Percentiles rank a stretch among this genome's conserved stretches.
Evolutionary conservation across 2,797 vertebrate species (phyloP).

Genomic region (Eremophila alpestris): DNA sequence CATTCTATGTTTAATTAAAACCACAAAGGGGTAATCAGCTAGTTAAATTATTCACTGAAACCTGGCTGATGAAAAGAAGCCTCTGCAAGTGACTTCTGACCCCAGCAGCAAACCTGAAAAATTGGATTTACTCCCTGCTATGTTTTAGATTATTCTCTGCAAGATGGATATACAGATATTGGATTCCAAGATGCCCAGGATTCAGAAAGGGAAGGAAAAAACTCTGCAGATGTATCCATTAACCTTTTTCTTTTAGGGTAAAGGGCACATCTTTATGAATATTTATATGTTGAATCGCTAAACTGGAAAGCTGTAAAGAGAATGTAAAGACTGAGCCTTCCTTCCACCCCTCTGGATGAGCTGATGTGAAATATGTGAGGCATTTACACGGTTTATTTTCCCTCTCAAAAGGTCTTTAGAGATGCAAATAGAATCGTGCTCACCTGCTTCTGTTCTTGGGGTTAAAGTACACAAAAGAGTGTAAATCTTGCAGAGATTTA

Average conservation of each 20-base stretch:
- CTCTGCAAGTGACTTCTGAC: slow-evolving; percentile 48
- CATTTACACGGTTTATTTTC: neutral
- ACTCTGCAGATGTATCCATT: slow-evolving; percentile 61
- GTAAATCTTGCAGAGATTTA: neutral
- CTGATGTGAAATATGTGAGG: neutral
- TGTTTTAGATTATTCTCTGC: slow-evolving; percentile 30
- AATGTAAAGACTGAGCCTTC: slow-evolving; percentile 15
- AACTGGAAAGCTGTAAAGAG: slow-evolving; percentile 24
- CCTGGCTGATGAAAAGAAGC: slow-evolving; percentile 40
- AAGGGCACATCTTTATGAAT: slow-evolving; percentile 71
- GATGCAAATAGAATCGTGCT: neutral
- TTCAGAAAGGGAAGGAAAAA: slow-evolving; percentile 53
- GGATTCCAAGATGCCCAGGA: slow-evolving; percentile 44
- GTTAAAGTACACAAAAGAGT: neutral
- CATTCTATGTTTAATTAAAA: neutral
- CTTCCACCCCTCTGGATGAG: slow-evolving; percentile 10
- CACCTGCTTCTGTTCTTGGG: neutral
- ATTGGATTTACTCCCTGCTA: slow-evolving; percentile 31
- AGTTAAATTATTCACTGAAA: slow-evolving; percentile 63
- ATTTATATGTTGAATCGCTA: slow-evolving; percentile 65
- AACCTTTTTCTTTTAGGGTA: slow-evolving; percentile 73
- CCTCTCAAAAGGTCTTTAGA: neutral
- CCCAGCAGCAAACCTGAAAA: slow-evolving; percentile 33
- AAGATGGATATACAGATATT: neutral
- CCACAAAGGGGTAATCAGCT: slow-evolving; percentile 1